Evolutionary conservation across 2,888 invertebrate genomes (phyloP).

Genomic region (Nemotelus nigrinus): DNA sequence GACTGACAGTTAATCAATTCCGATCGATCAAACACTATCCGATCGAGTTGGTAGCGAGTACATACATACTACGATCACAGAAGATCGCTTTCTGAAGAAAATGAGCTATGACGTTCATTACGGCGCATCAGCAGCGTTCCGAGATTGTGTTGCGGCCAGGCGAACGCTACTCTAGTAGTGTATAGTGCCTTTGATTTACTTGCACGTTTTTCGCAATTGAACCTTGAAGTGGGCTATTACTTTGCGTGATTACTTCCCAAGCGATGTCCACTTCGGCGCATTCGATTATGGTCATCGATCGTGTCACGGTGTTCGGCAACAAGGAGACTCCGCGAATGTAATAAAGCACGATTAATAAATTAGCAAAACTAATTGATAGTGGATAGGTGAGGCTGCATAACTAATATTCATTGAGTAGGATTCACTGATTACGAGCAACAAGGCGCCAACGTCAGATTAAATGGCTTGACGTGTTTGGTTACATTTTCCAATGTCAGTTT

Average conservation of each 20-base stretch:
- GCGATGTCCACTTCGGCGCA: slow-evolving; percentile 33
- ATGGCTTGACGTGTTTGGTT: too few species aligned
- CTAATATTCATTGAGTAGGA: not conserved
- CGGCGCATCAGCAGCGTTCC: not conserved
- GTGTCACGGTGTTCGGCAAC: not conserved
- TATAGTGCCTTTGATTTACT: not conserved
- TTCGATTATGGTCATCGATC: slow-evolving; percentile 6
- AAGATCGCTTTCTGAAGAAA: not conserved
- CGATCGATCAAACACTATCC: slow-evolving; percentile 41
- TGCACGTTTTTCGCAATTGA: slow-evolving; percentile 13
- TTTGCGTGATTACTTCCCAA: slow-evolving; percentile 31
- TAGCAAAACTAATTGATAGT: slow-evolving; percentile 50
- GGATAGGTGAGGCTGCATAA: not conserved
- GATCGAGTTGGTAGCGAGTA: slow-evolving; percentile 11
- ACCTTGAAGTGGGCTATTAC: slow-evolving; percentile 28
- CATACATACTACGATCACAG: not conserved
- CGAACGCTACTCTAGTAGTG: not conserved
- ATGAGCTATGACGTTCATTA: slow-evolving; percentile 34
- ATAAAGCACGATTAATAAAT: slow-evolving; percentile 45
- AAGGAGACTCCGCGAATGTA: slow-evolving; percentile 1
- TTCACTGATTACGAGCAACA: slow-evolving; percentile 1
- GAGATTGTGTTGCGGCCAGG: not conserved
- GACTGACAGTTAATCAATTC: slow-evolving; percentile 44
- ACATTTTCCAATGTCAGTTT: too few species aligned
- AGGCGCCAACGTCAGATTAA: slow-evolving; percentile 3